Conservation (phyloP, 2,113 vertebrate genomes). For the Polypterus senegalus region DNA sequence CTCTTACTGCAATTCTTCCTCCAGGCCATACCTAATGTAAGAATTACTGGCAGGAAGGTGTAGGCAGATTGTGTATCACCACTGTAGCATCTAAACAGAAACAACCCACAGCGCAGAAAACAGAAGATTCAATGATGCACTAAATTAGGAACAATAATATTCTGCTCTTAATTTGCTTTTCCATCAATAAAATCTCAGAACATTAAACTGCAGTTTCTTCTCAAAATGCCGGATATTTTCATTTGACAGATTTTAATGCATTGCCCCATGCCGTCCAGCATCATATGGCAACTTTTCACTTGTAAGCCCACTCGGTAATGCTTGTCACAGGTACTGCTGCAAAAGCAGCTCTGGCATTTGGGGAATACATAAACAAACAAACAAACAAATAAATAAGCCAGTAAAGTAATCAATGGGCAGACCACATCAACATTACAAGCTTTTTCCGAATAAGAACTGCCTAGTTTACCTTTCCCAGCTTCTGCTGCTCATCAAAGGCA, state of each 20-base stretch:
- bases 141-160: constrained; percentile 98
- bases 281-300: too few relatives aligned
- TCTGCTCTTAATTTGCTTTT: constrained; percentile 79
- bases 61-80: constrained; percentile 91
- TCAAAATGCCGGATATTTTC: too few relatives aligned
- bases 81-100: constrained; percentile 77
- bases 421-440: too few relatives aligned
- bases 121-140: constrained; percentile 92
- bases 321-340: too few relatives aligned
- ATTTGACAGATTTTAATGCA: too few relatives aligned
- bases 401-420: too few relatives aligned
- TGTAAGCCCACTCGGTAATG: too few relatives aligned
- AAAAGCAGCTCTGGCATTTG: too few relatives aligned
- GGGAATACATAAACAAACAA: too few relatives aligned
- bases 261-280: too few relatives aligned
- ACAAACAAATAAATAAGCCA: too few relatives aligned
- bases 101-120: constrained; percentile 90
- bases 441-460: not conserved
- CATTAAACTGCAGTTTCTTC: constrained; percentile 2
- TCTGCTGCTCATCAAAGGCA: constrained; percentile 82
- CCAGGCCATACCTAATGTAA: constrained; percentile 86
- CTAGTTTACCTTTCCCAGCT: constrained; percentile 78
- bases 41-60: constrained; percentile 86
- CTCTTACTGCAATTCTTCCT: constrained; percentile 80
- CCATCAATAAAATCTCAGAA: constrained; percentile 13